Base-by-base conservation (phyloP, 1,140 invertebrate genomes). In the Heterodera carotae region DNA sequence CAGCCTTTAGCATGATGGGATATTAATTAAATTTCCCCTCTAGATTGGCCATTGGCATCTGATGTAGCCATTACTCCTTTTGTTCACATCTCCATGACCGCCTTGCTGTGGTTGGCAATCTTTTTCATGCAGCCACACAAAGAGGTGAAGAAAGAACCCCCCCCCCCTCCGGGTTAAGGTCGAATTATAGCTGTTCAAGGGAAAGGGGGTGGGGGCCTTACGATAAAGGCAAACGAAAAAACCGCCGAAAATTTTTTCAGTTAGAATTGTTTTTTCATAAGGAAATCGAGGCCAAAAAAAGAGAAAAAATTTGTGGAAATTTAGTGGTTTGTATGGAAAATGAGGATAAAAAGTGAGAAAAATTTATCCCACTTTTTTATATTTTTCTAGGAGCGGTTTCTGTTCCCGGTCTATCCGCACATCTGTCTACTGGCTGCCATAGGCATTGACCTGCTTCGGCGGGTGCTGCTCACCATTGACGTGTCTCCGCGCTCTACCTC, bases 321-420 rank as follows among this genome's bases (percentile, higher is more conserved):
- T n/a, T n/a, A n/a, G n/a, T n/a, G n/a, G n/a, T n/a, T n/a, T n/a
- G n/a, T n/a, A n/a, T n/a, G n/a, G n/a, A n/a, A n/a, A n/a, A n/a
- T n/a, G n/a, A n/a, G n/a, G n/a, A n/a, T 53, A n/a, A 56, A 56
- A 56, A 22, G 15, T 56, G 39, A 39, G 39, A 77, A 48, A n/a
- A 43, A 79, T 67, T 76, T 80, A n/a, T 69, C 60, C 60, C 43
- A 80, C 78, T 76, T 39, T 81, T 89, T 89, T 80, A 92, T 91
- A 93, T 68, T 10, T 8, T 76, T 36, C 56, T 31, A 69, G 72
- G 93, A 94, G 88, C 90, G 94, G 76, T 99, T 99, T 89, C 89
- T 99, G n/a, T 99, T 95, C 89, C 97, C 97, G 2, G 91, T 97
- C 8, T 99, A 98, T 90, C 94, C 94, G 36, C 90, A 97, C 85